phyloP scores from a whole-genome alignment of 2,888 invertebrate genomes.

The Ctena decussata region DNA sequence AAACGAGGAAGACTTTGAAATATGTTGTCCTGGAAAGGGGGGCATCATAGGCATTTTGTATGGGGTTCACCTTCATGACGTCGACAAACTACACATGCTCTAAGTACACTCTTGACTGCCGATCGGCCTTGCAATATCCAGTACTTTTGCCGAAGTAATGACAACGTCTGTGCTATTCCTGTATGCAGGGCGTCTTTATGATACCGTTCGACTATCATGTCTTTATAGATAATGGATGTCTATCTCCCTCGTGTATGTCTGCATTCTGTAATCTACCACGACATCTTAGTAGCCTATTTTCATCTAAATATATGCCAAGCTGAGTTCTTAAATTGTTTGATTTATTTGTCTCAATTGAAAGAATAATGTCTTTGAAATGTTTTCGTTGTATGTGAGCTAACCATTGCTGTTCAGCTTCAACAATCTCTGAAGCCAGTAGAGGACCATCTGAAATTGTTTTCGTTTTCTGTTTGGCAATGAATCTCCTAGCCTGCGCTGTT shows the following conservation, averaged over 20 bases:
- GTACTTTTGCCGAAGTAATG: neutral
- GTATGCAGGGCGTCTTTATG: neutral
- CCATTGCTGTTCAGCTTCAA: neutral
- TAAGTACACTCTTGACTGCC: neutral
- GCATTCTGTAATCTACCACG: neutral
- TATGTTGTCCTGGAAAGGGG: neutral
- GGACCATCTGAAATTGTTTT: neutral
- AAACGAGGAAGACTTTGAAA: conserved; percentile 2
- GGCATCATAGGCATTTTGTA: neutral
- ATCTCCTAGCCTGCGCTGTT: neutral
- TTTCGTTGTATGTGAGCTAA: neutral
- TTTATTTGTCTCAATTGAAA: neutral
- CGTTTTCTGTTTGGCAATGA: neutral
- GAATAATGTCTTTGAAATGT: neutral
- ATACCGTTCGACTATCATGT: neutral
- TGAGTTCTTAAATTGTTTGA: neutral
- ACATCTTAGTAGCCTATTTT: neutral
- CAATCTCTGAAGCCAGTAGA: neutral
- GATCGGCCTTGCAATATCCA: neutral
- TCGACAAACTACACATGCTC: neutral
- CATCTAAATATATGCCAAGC: neutral
- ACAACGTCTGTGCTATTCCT: neutral
- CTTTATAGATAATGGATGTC: neutral
- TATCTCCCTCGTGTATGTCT: neutral
- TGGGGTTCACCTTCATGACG: neutral